Evolutionary conservation across 2,113 vertebrate genomes (phyloP).

Genomic region (Thalassarche chlororhynchos): DNA sequence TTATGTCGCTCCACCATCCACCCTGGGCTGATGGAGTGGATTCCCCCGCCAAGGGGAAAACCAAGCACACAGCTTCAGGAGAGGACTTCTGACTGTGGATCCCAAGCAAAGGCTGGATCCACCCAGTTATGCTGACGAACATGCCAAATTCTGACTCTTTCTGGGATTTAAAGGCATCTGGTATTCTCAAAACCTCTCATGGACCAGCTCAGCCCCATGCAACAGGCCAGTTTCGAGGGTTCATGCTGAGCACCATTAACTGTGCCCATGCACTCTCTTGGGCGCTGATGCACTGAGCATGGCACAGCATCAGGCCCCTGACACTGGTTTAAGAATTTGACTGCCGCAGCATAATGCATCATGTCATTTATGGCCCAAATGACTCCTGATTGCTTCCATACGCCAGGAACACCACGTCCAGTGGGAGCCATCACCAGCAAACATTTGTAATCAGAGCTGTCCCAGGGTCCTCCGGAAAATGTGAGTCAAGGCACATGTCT

Average conservation of each 20-base stretch:
- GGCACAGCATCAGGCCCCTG: neutral
- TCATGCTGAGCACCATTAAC: neutral
- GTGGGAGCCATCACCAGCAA: conserved; percentile 33
- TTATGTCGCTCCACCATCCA: neutral
- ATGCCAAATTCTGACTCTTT: neutral
- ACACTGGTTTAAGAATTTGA: neutral
- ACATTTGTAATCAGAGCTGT: conserved; percentile 34
- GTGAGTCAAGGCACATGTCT: conserved; percentile 5
- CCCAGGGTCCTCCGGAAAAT: neutral
- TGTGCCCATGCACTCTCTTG: neutral
- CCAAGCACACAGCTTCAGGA: neutral
- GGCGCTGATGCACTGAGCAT: neutral
- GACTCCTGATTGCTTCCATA: conserved; percentile 59
- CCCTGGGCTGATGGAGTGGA: neutral
- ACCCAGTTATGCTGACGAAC: neutral
- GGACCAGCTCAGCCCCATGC: neutral
- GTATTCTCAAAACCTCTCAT: neutral
- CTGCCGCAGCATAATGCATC: neutral
- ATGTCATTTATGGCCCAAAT: neutral
- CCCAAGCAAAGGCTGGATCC: neutral
- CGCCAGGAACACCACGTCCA: neutral
- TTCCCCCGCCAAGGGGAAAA: rapidly evolving
- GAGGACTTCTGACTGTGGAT: neutral
- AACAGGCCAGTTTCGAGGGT: neutral
- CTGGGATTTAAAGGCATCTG: neutral